Conservation (phyloP, 2,888 invertebrate species). For the Pollenia labialis region DNA sequence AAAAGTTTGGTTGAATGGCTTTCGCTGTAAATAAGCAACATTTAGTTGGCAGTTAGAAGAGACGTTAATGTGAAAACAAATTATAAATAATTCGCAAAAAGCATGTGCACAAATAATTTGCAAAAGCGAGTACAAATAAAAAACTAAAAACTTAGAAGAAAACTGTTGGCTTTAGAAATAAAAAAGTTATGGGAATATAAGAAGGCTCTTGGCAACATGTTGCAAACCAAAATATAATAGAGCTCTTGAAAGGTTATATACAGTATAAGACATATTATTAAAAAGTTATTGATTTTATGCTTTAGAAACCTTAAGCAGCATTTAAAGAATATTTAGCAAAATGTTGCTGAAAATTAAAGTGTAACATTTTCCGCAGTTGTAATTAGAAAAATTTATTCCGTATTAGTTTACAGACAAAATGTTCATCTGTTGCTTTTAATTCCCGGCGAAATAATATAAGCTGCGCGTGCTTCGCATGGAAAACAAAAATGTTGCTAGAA, state of each 20-base stretch:
- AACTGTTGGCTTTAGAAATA: slow-evolving; percentile 20
- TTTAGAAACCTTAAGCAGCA: neutral
- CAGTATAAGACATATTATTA: too few species aligned
- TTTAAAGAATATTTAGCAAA: neutral
- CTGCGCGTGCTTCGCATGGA: too few species aligned
- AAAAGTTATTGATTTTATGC: neutral
- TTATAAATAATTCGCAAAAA: slow-evolving; percentile 60
- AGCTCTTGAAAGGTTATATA: neutral
- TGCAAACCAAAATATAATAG: neutral
- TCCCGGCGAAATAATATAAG: too few species aligned
- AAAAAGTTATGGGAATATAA: neutral
- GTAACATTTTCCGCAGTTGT: too few species aligned
- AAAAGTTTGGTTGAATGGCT: slow-evolving; percentile 17
- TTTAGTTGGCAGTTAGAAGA: slow-evolving; percentile 55
- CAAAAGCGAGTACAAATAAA: slow-evolving; percentile 1
- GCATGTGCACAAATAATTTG: slow-evolving; percentile 61
- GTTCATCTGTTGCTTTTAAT: too few species aligned
- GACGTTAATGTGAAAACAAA: slow-evolving; percentile 70
- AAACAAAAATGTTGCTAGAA: too few species aligned
- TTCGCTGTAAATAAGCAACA: slow-evolving; percentile 43
- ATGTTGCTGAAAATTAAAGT: too few species aligned
- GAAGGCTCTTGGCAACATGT: neutral
- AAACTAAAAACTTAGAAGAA: slow-evolving; percentile 18
- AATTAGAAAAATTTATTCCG: too few species aligned
- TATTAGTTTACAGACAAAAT: too few species aligned